Percentiles rank a stretch among this genome's conserved stretches.
phyloP scores from a whole-genome alignment of 2,888 invertebrate species.

The Nematopogon swammerdamellus region DNA sequence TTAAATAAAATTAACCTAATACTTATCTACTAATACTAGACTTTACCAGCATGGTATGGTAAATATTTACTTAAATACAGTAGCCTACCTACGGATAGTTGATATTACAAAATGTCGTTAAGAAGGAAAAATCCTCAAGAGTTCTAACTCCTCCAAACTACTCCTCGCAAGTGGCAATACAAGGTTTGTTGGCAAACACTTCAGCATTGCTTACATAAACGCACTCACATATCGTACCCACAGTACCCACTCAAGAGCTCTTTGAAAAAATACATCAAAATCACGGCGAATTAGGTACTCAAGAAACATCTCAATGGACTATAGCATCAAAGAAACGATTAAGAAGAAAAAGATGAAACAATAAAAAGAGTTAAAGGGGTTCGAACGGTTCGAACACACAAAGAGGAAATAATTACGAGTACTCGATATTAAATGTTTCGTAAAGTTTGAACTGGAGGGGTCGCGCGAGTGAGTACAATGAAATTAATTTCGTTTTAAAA shows the following conservation, averaged over 20 bases:
- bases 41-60: too few species aligned
- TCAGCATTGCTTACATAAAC: too few species aligned
- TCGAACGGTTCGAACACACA: conserved; percentile 44
- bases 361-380: conserved; percentile 32
- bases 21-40: too few species aligned
- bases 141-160: too few species aligned
- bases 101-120: too few species aligned
- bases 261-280: not conserved
- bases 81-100: too few species aligned
- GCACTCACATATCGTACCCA: too few species aligned
- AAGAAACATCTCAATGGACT: not conserved
- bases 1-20: too few species aligned
- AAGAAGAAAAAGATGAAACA: conserved; percentile 26
- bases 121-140: conserved; percentile 20
- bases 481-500: conserved; percentile 56
- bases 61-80: too few species aligned
- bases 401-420: conserved; percentile 48
- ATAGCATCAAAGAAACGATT: conserved; percentile 9
- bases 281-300: not conserved
- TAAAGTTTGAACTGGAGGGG: conserved; percentile 38
- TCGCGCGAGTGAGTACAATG: conserved; percentile 22
- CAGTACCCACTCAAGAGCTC: too few species aligned
- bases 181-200: too few species aligned
- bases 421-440: conserved; percentile 56
- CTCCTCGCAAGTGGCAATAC: too few species aligned